Evolutionary conservation across 2,113 vertebrate genomes (phyloP), one percentile per base, ranked within the genome.

Genomic region (Seriola quinqueradiata): DNA sequence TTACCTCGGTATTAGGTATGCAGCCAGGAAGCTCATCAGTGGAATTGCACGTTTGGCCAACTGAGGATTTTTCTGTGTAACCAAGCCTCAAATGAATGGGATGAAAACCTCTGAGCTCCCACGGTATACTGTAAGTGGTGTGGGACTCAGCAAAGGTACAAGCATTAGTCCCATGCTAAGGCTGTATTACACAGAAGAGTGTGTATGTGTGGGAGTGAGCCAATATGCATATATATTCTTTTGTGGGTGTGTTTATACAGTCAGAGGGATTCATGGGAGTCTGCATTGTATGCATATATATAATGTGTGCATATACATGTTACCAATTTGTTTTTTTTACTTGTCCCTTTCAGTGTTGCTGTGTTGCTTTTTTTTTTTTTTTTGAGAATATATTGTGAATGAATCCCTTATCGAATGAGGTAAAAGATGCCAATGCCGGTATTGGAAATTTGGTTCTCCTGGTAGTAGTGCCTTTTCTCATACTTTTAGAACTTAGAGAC

Each of bases 1-100:
- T 84, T 74, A 83, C 84, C 83, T 86, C 82, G 14, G 40, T 83
- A 73, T 64, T 79, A 63, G 64, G 58, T 87, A 21, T 59, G 42
- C 77, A 79, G 89, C 87, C 90, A 93, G 84, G 46, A 92, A 91
- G 77, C 89, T 90, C 91, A 93, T 93, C 92, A 87, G 88, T 87
- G 87, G 84, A 91, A 92, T 75, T 86, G 81, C 89, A 93, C 82
- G 87, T 92, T 92, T 81, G 79, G 89, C 90, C 89, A 92, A 87
- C 57, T 77, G 87, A 87, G 81, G 73, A 88, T 87, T 88, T 92
- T 87, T 88, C 81, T 86, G 72, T 87, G 82, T 85, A 89, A 89
- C 79, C 80, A 88, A 90, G 73, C 89, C 80, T 90, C 86, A 93
- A 90, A 87, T 90, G 86, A 91, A 92, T 78, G 69, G 78, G 67